phyloP scores from a whole-genome alignment of 2,888 invertebrate genomes.

The Pristionchus exspectatus region DNA sequence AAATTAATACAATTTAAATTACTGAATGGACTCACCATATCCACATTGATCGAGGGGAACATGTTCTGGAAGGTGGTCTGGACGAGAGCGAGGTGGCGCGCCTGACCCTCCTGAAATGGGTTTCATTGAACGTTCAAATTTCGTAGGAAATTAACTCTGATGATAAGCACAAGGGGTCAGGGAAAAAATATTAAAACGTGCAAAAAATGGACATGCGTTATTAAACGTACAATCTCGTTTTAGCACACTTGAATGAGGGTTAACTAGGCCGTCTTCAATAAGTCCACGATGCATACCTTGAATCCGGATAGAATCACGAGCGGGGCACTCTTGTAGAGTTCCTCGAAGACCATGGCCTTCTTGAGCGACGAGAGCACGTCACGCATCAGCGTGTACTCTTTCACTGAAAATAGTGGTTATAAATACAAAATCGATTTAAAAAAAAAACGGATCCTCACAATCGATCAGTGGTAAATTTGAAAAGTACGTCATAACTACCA shows the following conservation, averaged over 20 bases:
- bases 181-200: no score
- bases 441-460: no score
- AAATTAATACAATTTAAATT: no score
- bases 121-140: neutral
- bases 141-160: no score
- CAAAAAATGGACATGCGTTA: no score
- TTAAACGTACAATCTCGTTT: no score
- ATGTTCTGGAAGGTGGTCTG: conserved; percentile 97
- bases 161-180: no score
- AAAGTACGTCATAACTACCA: no score
- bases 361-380: conserved; percentile 91
- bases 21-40: conserved; percentile 84
- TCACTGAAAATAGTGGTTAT: conserved; percentile 79
- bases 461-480: no score
- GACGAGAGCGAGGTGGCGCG: conserved; percentile 91
- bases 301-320: conserved; percentile 86
- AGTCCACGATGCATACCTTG: conserved; percentile 1
- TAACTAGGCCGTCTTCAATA: no score
- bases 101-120: conserved; percentile 50
- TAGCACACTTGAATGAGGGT: no score
- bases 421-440: no score
- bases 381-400: conserved; percentile 88
- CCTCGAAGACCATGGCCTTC: conserved; percentile 84
- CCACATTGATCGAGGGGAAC: conserved; percentile 97
- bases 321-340: conserved; percentile 90